These are phyloP conservation scores for Rhagonycha lutea DNA, from an alignment of 2,888 invertebrate species.

Conservation along the genomic window DNA sequence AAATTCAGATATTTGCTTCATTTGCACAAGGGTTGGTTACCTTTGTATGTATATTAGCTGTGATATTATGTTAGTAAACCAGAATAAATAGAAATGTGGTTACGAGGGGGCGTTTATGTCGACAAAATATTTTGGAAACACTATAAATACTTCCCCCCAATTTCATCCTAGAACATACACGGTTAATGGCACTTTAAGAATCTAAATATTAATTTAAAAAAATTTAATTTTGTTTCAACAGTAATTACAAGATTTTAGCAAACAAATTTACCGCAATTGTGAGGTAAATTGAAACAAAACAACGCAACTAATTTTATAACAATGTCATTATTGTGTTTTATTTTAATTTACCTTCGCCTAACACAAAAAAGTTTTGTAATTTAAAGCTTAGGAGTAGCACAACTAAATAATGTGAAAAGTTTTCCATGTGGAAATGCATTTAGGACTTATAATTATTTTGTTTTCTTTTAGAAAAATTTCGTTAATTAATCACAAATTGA, in stretches of 20 bases:
- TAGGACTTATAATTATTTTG: not conserved
- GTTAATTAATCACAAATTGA: not conserved
- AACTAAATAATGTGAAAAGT: not conserved
- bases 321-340: not conserved
- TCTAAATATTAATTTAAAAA: not conserved
- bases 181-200: not conserved
- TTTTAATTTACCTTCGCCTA: not conserved
- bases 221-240: not conserved
- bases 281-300: not conserved
- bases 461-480: not conserved
- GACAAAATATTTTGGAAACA: conserved; percentile 21
- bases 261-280: not conserved
- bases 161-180: not conserved
- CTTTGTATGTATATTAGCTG: conserved; percentile 40
- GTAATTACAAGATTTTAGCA: not conserved
- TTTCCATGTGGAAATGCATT: not conserved
- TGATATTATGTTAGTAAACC: conserved; percentile 40
- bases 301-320: not conserved
- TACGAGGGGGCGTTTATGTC: conserved; percentile 39
- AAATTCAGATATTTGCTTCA: conserved; percentile 36
- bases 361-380: not conserved
- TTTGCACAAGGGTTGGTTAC: conserved; percentile 36
- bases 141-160: not conserved
- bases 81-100: conserved; percentile 39
- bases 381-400: not conserved